Evolutionary conservation across 2,113 vertebrate species (phyloP).

Genomic region (Tenrec ecaudatus): DNA sequence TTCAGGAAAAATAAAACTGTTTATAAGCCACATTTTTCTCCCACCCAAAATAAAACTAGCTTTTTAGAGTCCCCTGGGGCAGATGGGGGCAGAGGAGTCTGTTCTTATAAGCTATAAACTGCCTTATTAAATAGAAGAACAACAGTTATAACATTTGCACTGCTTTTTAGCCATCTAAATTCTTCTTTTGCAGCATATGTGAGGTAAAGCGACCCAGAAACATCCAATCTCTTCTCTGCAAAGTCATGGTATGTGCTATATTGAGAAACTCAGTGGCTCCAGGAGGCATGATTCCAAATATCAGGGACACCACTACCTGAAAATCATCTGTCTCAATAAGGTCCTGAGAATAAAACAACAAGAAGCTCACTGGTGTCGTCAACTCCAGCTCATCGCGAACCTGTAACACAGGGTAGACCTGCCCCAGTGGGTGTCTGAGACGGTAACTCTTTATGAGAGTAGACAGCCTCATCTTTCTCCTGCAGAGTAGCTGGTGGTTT

Average conservation of each 20-base stretch:
- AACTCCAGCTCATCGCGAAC: too few relatives aligned
- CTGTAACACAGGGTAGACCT: too few relatives aligned
- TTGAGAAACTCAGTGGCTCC: neutral
- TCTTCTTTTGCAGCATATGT: neutral
- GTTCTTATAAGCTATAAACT: slow-evolving; percentile 57
- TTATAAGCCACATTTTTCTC: slow-evolving; percentile 73
- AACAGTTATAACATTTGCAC: neutral
- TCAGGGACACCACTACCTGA: neutral
- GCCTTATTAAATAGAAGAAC: slow-evolving; percentile 32
- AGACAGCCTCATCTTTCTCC: too few relatives aligned
- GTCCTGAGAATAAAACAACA: neutral
- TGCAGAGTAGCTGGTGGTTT: too few relatives aligned
- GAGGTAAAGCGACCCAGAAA: neutral
- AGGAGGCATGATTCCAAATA: neutral
- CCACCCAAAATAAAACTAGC: slow-evolving; percentile 69
- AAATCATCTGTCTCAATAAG: neutral
- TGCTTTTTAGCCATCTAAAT: neutral
- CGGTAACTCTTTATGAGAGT: too few relatives aligned
- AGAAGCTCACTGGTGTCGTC: too few relatives aligned
- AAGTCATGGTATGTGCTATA: fast-evolving
- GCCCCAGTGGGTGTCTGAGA: too few relatives aligned
- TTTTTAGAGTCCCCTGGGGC: slow-evolving; percentile 66
- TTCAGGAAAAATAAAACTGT: slow-evolving; percentile 78
- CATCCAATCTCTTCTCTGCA: slow-evolving; percentile 1
- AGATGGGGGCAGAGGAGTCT: neutral